These are phyloP conservation scores for Laterallus jamaicensis DNA, from an alignment of 2,113 vertebrate genomes.

Conservation along the genomic window DNA sequence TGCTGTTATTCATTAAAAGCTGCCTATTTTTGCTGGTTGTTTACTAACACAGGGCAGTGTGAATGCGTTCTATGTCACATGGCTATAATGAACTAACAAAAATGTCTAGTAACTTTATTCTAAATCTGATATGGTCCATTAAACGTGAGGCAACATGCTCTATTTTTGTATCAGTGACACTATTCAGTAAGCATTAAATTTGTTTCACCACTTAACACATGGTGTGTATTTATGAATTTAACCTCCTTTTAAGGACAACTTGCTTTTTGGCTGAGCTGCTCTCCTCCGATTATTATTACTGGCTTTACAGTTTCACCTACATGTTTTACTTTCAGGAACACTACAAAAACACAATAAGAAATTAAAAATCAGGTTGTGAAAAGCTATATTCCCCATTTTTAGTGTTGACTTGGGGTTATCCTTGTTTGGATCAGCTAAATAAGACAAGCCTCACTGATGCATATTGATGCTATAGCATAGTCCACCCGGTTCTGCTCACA, in stretches of 20 bases:
- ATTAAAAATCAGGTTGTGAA: neutral
- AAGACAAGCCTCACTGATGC: neutral
- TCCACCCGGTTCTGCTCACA: neutral
- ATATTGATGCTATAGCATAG: neutral
- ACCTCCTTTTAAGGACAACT: slow-evolving; percentile 63
- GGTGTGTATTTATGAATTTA: slow-evolving; percentile 47
- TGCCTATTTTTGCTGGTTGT: neutral
- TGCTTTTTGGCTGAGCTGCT: slow-evolving; percentile 9
- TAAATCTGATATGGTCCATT: neutral
- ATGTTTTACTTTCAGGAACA: neutral
- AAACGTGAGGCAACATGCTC: neutral
- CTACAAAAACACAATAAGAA: neutral
- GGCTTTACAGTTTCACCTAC: slow-evolving; percentile 34
- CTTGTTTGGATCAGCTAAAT: neutral
- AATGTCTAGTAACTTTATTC: neutral
- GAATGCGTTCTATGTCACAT: neutral
- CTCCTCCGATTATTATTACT: slow-evolving; percentile 29
- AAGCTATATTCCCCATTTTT: neutral
- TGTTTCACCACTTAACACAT: slow-evolving; percentile 38
- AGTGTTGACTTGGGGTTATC: neutral
- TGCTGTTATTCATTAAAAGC: neutral
- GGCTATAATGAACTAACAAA: neutral
- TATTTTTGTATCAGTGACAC: slow-evolving; percentile 57
- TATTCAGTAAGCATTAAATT: slow-evolving; percentile 38
- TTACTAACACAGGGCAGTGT: neutral